Percentiles rank a stretch among this genome's conserved stretches.
Evolutionary conservation across 2,888 invertebrate species (phyloP).

Genomic region (Cacoxenus indagator): DNA sequence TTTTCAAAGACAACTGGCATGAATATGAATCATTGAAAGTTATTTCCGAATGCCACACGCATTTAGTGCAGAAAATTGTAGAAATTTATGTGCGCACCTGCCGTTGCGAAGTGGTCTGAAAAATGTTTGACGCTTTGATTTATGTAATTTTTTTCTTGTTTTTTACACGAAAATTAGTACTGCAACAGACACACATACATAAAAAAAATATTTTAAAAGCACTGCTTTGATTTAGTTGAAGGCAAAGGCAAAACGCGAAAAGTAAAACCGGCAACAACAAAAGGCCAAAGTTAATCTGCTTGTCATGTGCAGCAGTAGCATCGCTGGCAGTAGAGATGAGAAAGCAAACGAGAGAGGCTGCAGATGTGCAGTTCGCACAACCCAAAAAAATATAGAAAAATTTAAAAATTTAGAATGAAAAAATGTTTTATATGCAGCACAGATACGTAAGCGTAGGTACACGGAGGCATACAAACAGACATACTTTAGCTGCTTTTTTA

Average conservation of each 20-base stretch:
- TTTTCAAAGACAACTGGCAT: too few relatives aligned
- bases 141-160: not conserved
- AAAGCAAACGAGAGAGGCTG: not conserved
- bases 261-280: conserved; percentile 6
- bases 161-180: too few relatives aligned
- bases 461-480: not conserved
- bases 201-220: not conserved
- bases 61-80: not conserved
- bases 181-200: too few relatives aligned
- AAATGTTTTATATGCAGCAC: too few relatives aligned
- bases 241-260: not conserved
- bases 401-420: not conserved
- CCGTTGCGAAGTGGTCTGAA: not conserved
- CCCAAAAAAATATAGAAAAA: too few relatives aligned
- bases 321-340: too few relatives aligned
- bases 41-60: not conserved
- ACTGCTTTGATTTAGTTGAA: not conserved
- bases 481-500: not conserved
- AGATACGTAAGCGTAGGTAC: too few relatives aligned
- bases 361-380: not conserved
- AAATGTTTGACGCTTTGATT: not conserved
- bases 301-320: too few relatives aligned
- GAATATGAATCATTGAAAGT: not conserved
- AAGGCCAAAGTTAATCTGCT: conserved; percentile 29
- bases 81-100: too few relatives aligned